Evolutionary conservation across 2,888 invertebrate genomes (phyloP).

Genomic region (Galerucella nymphaeae): DNA sequence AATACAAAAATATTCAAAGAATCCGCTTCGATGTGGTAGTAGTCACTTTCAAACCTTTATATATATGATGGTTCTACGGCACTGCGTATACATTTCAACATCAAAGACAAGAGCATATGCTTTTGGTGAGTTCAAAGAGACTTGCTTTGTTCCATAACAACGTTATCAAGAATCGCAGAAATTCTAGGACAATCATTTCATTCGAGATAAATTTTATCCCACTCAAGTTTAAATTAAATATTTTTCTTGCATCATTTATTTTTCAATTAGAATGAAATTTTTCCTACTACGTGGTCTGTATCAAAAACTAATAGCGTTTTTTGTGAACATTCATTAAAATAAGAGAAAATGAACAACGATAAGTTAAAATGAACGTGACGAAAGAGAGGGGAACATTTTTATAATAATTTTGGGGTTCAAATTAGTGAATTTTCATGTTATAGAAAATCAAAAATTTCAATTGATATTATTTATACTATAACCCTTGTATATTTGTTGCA

Average conservation of each 20-base stretch:
- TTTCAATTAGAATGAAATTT: background rate
- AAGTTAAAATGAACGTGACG: too few species aligned
- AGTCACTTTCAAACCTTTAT: too few species aligned
- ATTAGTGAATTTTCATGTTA: too few species aligned
- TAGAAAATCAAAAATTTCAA: too few species aligned
- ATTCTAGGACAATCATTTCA: background rate
- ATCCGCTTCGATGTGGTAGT: too few species aligned
- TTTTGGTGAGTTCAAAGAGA: conserved; percentile 5
- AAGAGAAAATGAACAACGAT: background rate
- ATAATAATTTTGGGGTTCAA: too few species aligned
- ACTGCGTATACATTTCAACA: background rate
- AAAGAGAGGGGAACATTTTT: too few species aligned
- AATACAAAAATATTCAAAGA: too few species aligned
- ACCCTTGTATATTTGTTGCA: background rate
- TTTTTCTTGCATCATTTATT: too few species aligned
- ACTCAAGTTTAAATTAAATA: background rate
- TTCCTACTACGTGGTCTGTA: background rate
- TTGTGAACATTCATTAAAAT: background rate
- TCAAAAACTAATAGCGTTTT: background rate
- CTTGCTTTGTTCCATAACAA: background rate
- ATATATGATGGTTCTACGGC: background rate
- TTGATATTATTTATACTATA: background rate
- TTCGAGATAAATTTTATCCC: background rate
- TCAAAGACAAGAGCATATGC: background rate
- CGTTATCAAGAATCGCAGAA: background rate